Evolutionary conservation across 2,797 vertebrate species (phyloP).

Genomic region (Epinephelus malabaricus): DNA sequence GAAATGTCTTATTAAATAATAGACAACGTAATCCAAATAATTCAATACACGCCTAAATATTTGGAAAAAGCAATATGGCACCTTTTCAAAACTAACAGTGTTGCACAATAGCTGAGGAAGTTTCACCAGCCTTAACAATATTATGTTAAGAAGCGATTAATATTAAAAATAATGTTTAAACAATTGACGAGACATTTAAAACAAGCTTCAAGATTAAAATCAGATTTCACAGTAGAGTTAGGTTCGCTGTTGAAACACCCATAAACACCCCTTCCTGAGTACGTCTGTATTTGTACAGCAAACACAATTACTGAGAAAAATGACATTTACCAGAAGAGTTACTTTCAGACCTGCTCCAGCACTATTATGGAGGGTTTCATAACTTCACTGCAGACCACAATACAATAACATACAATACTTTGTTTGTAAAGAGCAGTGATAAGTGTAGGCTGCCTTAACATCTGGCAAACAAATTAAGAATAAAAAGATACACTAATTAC

Average conservation of each 20-base stretch:
- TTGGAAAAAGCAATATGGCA: conserved; percentile 64
- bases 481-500: no score
- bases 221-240: conserved; percentile 41
- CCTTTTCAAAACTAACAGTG: conserved; percentile 59
- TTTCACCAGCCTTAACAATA: conserved; percentile 48
- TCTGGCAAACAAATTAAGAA: background rate
- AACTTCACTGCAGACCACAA: background rate
- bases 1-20: conserved; percentile 75
- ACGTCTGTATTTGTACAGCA: conserved; percentile 47
- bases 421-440: background rate
- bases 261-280: conserved; percentile 48
- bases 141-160: conserved; percentile 52
- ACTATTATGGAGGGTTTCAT: background rate
- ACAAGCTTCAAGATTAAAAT: conserved; percentile 51
- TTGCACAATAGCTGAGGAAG: conserved; percentile 58
- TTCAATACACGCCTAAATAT: conserved; percentile 78
- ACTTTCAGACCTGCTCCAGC: background rate
- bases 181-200: conserved; percentile 44
- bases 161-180: conserved; percentile 57
- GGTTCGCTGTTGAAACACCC: conserved; percentile 42
- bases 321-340: conserved; percentile 4
- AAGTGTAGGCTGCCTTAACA: background rate
- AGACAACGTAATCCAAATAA: conserved; percentile 58
- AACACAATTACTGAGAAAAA: conserved; percentile 43
- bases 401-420: background rate